Conservation (phyloP, 2,888 invertebrate genomes). For the Catonia carolina region DNA sequence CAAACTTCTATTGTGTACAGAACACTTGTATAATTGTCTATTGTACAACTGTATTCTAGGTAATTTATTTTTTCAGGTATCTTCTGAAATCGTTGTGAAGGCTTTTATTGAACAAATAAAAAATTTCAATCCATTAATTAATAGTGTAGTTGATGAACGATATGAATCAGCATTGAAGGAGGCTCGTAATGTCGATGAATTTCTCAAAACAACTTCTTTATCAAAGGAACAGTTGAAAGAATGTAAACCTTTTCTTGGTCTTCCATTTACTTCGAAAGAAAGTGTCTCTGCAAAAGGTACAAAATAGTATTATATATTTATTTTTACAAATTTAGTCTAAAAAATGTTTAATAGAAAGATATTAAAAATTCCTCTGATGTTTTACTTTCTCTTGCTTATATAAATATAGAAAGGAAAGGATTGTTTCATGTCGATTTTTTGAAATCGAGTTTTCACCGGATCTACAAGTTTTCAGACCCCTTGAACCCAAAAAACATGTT, state of each 20-base stretch:
- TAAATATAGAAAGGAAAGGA: too few species aligned
- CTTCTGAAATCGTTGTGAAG: constrained; percentile 61
- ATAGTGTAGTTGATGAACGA: constrained; percentile 76
- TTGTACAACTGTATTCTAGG: too few species aligned
- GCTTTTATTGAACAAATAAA: constrained; percentile 72
- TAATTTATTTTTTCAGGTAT: constrained; percentile 48
- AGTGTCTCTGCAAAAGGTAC: constrained; percentile 68
- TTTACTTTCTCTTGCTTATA: too few species aligned
- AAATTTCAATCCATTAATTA: constrained; percentile 65
- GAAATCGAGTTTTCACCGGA: too few species aligned
- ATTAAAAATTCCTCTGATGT: too few species aligned
- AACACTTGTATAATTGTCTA: too few species aligned
- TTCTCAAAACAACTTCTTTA: constrained; percentile 53
- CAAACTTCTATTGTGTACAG: too few species aligned
- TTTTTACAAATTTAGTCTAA: too few species aligned
- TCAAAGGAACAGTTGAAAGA: constrained; percentile 54
- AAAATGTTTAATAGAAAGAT: too few species aligned
- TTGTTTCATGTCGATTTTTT: too few species aligned
- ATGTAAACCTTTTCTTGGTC: constrained; percentile 73
- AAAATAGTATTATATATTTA: constrained; percentile 5
- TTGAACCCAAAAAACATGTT: too few species aligned
- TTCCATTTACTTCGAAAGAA: constrained; percentile 91
- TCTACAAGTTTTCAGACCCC: too few species aligned
- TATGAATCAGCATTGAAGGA: constrained; percentile 71
- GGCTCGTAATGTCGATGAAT: constrained; percentile 64